Evolutionary conservation across 2,113 vertebrate species (phyloP), one percentile per base, ranked within the genome.

Genomic region (Scortum barcoo): DNA sequence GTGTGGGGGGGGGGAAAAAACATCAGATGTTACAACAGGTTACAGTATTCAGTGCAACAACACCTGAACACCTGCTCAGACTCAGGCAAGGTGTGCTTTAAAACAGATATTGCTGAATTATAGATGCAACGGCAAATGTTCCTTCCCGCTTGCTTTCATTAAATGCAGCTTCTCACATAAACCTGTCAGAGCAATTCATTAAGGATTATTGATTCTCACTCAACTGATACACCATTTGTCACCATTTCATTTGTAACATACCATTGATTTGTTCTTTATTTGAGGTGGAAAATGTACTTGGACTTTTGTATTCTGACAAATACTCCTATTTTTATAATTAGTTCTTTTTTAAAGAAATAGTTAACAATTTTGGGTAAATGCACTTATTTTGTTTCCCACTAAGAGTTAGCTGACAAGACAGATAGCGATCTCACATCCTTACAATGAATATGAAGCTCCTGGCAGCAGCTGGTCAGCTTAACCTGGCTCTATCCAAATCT

Each of bases 41-140:
- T 33, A 36, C 33, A 36, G 33, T 36, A 61, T 40, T 77, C 11
- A 10, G 44, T 62, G 62, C 50, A 84, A 28, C 36, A 65, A 50
- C 28, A 70, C 63, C 72, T 82, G 73, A 86, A 75, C 82, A 76
- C 46, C 86, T 86, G 84, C 61, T 75, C 63, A 50, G 28, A 58
- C 65, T 46, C 71, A 14, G 40, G 30, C 53, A 78, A 62, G 70
- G 54, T 24, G n/a, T 11, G 22, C 22, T 69, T 78, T 26, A 62
- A 80, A 74, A 67, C 44, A 50, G 17, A 77, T 33, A 73, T 4
- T 3, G 11, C 7, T 73, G 22, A 66, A 77, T 80, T 72, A 60
- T 51, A 61, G 56, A 71, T 48, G 67, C 10, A 16, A 46, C 4
- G 63, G 50, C 60, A 79, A 7, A 20, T 56, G 26, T 26, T 42